Evolutionary conservation across 1,140 invertebrate species (phyloP).

Genomic region (Laupala kohalensis): DNA sequence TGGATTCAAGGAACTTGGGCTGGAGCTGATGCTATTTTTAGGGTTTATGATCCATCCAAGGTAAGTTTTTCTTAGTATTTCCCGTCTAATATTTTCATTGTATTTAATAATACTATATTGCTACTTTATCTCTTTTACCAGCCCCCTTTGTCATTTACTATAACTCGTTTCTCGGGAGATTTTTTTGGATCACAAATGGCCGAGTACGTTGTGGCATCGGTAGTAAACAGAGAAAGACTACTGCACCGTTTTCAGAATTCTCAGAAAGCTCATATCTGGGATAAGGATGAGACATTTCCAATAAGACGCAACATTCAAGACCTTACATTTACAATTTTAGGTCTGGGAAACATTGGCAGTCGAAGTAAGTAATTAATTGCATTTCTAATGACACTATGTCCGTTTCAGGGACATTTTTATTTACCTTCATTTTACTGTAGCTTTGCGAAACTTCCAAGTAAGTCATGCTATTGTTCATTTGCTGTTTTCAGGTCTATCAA

Average conservation of each 20-base stretch:
- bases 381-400: too few species aligned
- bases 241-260: conserved; percentile 27
- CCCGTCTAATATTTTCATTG: not conserved
- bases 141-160: conserved; percentile 18
- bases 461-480: too few species aligned
- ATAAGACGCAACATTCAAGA: conserved; percentile 29
- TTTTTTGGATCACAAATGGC: conserved; percentile 37
- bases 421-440: too few species aligned
- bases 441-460: too few species aligned
- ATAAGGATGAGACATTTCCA: conserved; percentile 24
- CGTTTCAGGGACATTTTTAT: too few species aligned
- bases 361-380: conserved; percentile 29
- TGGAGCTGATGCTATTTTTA: conserved; percentile 25
- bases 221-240: conserved; percentile 35
- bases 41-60: not conserved
- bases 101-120: not conserved
- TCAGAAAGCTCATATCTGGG: conserved; percentile 30
- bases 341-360: conserved; percentile 34
- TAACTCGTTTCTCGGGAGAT: conserved; percentile 33
- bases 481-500: too few species aligned
- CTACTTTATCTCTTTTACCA: not conserved
- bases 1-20: conserved; percentile 39
- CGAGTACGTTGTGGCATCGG: conserved; percentile 39
- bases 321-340: conserved; percentile 36
- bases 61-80: not conserved